These are phyloP conservation scores for Bombus superbus DNA, from an alignment of 1,140 invertebrate species.

Conservation along the genomic window DNA sequence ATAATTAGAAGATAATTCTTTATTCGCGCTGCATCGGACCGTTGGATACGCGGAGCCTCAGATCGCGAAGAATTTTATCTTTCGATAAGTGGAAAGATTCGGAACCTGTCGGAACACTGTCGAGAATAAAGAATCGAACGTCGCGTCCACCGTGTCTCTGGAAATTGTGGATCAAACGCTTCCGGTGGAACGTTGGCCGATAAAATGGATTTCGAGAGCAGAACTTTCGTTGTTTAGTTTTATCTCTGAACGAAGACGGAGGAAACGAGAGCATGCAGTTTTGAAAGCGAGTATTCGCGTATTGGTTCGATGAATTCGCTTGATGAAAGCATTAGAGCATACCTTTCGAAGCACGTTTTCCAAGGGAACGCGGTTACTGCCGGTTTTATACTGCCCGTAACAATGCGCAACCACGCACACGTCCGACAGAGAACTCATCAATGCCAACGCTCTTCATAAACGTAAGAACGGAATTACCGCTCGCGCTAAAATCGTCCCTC, in stretches of 20 bases:
- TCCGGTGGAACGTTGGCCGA: neutral
- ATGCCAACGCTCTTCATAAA: slow-evolving; percentile 46
- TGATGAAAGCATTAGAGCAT: slow-evolving; percentile 57
- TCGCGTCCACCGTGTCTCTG: neutral
- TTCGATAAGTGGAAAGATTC: neutral
- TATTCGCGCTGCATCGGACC: too few relatives aligned
- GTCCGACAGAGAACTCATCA: slow-evolving; percentile 31
- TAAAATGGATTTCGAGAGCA: slow-evolving; percentile 17
- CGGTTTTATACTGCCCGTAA: slow-evolving; percentile 49
- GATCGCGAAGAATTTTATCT: neutral
- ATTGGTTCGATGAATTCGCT: slow-evolving; percentile 56
- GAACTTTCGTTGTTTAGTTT: slow-evolving; percentile 40
- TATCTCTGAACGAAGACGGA: slow-evolving; percentile 8
- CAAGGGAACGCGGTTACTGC: slow-evolving; percentile 44
- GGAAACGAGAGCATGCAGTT: neutral
- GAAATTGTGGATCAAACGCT: neutral
- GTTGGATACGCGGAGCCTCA: neutral
- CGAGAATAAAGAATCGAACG: neutral
- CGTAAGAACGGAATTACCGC: slow-evolving; percentile 26
- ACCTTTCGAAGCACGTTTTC: slow-evolving; percentile 49
- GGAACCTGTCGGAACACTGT: too few relatives aligned
- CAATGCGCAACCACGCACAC: slow-evolving; percentile 40
- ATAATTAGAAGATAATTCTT: too few relatives aligned
- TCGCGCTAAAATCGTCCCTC: neutral
- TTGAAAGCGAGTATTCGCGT: neutral